Evolutionary conservation across 2,888 invertebrate species (phyloP).

Genomic region (Odontothrips loti): DNA sequence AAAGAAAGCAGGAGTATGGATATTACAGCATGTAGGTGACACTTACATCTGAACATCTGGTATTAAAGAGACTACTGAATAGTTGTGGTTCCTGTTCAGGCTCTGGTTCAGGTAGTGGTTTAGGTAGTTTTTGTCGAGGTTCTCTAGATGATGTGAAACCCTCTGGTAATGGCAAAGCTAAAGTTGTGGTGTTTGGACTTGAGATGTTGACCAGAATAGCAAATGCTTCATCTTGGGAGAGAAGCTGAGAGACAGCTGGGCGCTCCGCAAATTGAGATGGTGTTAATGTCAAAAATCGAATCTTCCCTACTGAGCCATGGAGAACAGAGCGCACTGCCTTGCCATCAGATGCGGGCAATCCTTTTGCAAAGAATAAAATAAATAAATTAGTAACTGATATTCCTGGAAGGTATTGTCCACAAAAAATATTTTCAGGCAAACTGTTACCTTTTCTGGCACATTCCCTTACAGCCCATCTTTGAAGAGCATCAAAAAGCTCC

Average conservation of each 20-base stretch:
- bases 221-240: slow-evolving; percentile 72
- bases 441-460: slow-evolving; percentile 50
- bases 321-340: slow-evolving; percentile 38
- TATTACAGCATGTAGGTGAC: neutral
- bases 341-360: slow-evolving; percentile 36
- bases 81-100: neutral
- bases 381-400: slow-evolving; percentile 21
- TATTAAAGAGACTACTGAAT: neutral
- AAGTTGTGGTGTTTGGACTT: slow-evolving; percentile 55
- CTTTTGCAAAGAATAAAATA: slow-evolving; percentile 30
- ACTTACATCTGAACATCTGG: neutral
- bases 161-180: slow-evolving; percentile 65
- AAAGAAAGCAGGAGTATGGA: neutral
- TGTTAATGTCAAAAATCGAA: slow-evolving; percentile 72
- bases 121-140: slow-evolving; percentile 32
- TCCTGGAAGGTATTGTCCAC: neutral
- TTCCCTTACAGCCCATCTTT: slow-evolving; percentile 61
- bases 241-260: slow-evolving; percentile 68
- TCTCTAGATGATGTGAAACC: slow-evolving; percentile 57
- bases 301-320: slow-evolving; percentile 61
- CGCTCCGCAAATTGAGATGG: slow-evolving; percentile 81
- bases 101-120: neutral
- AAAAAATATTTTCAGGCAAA: neutral
- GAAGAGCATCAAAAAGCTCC: slow-evolving; percentile 69
- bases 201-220: slow-evolving; percentile 79